These are phyloP conservation scores for Psittacula cyanocephala DNA, from an alignment of 2,113 vertebrate species.

Conservation along the genomic window DNA sequence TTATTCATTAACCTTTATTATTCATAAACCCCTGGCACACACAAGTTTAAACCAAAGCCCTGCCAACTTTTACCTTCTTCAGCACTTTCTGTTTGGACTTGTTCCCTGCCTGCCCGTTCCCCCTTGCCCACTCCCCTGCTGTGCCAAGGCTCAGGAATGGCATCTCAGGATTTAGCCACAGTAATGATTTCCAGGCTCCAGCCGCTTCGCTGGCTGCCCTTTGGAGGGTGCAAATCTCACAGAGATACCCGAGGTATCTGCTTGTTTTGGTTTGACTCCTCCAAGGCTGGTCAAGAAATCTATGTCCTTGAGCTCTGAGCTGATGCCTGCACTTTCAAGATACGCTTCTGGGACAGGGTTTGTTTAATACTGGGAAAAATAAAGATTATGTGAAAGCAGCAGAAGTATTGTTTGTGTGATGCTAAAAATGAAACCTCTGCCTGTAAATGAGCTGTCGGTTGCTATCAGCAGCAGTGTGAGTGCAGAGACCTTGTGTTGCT, in stretches of 20 bases:
- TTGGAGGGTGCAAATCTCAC: fast-evolving
- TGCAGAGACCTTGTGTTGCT: fast-evolving
- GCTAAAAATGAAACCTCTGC: background rate
- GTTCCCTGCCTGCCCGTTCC: fast-evolving
- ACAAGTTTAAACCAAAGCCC: background rate
- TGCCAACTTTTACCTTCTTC: background rate
- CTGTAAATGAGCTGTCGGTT: background rate
- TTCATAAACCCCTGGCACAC: background rate
- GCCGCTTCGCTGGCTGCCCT: background rate
- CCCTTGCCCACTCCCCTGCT: background rate
- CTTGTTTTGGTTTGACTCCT: background rate
- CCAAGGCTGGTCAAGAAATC: background rate
- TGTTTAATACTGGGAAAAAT: background rate
- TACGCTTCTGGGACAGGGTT: fast-evolving
- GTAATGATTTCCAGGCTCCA: background rate
- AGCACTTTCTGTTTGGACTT: background rate
- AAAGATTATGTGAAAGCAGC: background rate
- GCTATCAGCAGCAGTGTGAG: background rate
- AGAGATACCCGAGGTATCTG: background rate
- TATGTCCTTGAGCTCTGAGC: background rate
- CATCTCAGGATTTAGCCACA: fast-evolving
- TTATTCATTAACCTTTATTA: background rate
- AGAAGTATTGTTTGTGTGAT: background rate
- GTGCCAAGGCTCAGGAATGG: background rate
- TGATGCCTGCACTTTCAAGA: background rate